phyloP scores from a whole-genome alignment of 2,797 vertebrate species.

The Melanotaenia trifasciata region DNA sequence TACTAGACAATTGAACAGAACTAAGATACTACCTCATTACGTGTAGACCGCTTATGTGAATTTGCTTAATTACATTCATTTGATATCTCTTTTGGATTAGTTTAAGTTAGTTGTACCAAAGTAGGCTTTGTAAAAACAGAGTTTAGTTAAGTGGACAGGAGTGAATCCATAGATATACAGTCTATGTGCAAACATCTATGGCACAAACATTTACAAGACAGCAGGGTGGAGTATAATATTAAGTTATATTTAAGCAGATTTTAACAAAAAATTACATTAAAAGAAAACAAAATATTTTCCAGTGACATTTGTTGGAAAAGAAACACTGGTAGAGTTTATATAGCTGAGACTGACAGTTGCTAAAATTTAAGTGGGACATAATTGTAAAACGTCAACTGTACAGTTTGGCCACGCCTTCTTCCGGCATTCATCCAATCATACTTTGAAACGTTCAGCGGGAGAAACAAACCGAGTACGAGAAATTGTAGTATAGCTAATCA shows the following conservation, averaged over 20 bases:
- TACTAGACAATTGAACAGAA: background rate
- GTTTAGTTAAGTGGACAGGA: background rate
- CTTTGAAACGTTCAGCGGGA: constrained; percentile 66
- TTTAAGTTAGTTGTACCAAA: background rate
- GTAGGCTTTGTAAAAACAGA: background rate
- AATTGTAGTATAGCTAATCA: background rate
- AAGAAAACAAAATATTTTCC: background rate
- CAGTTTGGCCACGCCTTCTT: constrained; percentile 2
- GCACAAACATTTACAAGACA: background rate
- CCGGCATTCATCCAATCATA: constrained; percentile 55
- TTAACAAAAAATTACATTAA: background rate
- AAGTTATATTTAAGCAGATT: background rate
- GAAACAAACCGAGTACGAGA: constrained; percentile 35
- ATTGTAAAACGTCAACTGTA: constrained; percentile 8
- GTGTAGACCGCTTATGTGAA: background rate
- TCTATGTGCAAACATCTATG: background rate
- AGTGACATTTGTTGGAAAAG: background rate
- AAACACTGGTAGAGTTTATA: background rate
- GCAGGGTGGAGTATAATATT: background rate
- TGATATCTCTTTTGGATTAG: background rate
- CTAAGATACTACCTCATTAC: background rate
- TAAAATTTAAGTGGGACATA: too few relatives aligned
- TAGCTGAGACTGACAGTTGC: background rate
- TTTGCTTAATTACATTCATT: background rate
- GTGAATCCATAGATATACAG: background rate